Evolutionary conservation across 2,888 invertebrate genomes (phyloP).

Genomic region (Prostheceraeus crozeri): DNA sequence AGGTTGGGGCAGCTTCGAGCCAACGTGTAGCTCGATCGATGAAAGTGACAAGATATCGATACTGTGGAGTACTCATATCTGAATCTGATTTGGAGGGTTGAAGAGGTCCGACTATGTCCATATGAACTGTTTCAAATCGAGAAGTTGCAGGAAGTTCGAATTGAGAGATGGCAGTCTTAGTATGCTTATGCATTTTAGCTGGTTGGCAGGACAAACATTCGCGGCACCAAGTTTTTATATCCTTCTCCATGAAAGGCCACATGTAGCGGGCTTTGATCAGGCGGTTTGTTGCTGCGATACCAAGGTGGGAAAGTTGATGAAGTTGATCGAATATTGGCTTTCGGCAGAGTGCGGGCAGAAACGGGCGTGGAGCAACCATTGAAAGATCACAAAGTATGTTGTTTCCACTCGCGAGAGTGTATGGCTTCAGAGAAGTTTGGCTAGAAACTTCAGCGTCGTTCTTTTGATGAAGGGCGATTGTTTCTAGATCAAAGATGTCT

Average conservation of each 20-base stretch:
- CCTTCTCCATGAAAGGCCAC: constrained; percentile 36
- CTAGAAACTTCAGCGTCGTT: no score
- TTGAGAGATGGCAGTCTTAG: constrained; percentile 34
- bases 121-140: constrained; percentile 55
- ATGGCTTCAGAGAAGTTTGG: no score
- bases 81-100: no score
- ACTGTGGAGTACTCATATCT: no score
- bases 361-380: constrained; percentile 36
- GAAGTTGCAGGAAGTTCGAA: constrained; percentile 34
- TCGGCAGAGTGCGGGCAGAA: constrained; percentile 30
- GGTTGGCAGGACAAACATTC: constrained; percentile 47
- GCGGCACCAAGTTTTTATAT: constrained; percentile 45
- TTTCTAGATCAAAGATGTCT: no score
- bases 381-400: constrained; percentile 31
- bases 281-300: constrained; percentile 21
- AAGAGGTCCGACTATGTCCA: constrained; percentile 57
- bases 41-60: constrained; percentile 44
- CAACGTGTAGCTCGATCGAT: constrained; percentile 45
- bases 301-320: constrained; percentile 30
- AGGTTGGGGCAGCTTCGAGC: constrained; percentile 35
- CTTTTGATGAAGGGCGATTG: no score
- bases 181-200: constrained; percentile 48
- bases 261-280: constrained; percentile 29
- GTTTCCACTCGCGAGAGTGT: no score
- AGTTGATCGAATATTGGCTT: constrained; percentile 1